A percentile compares a stretch with the other conserved stretches of the same genome.
Conservation (phyloP, 2,888 invertebrate genomes). For the Rotaria magnacalcarata region DNA sequence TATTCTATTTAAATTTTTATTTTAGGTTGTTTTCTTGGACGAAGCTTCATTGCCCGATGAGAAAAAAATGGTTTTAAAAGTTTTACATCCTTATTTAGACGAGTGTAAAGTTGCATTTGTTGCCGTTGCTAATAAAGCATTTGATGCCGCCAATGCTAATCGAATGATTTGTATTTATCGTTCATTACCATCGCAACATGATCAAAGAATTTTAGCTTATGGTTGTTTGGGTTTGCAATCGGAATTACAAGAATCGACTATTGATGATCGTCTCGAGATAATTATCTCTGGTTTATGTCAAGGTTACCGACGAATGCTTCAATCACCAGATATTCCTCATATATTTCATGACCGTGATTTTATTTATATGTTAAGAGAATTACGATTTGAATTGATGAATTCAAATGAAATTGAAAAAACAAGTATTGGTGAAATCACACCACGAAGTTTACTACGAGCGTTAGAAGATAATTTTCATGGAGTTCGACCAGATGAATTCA, state of each 20-base stretch:
- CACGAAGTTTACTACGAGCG: background rate
- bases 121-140: background rate
- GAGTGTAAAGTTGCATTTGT: conserved; percentile 33
- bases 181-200: conserved; percentile 2
- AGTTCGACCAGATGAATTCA: background rate
- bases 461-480: conserved; percentile 32
- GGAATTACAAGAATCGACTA: too few species aligned
- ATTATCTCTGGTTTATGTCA: conserved; percentile 5
- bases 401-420: background rate
- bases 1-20: background rate
- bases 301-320: background rate
- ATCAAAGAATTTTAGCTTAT: conserved; percentile 19
- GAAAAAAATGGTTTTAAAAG: conserved; percentile 30
- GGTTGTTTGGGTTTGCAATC: conserved; percentile 1
- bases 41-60: conserved; percentile 12
- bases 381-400: conserved; percentile 23
- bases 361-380: conserved; percentile 31
- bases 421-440: background rate
- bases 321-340: background rate
- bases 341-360: conserved; percentile 36
- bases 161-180: conserved; percentile 29
- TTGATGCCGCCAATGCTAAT: conserved; percentile 27
- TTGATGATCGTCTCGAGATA: background rate
- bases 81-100: conserved; percentile 23
- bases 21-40: conserved; percentile 16